Percentiles rank a stretch among this genome's conserved stretches.
These are phyloP conservation scores for Pseudochaenichthys georgianus DNA, from an alignment of 2,797 vertebrate genomes.

Conservation along the genomic window DNA sequence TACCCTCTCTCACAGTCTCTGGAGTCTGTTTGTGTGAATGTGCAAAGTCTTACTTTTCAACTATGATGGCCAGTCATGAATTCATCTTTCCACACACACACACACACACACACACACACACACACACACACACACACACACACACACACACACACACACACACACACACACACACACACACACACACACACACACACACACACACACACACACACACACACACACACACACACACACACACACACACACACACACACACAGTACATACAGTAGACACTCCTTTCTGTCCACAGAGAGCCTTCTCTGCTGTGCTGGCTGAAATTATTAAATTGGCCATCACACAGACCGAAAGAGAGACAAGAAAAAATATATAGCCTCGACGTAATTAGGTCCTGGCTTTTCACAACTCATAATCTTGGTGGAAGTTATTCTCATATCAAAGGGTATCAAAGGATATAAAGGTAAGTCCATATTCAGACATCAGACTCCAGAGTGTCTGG, in stretches of 20 bases:
- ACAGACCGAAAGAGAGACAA: slow-evolving; percentile 18
- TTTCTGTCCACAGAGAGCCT: slow-evolving; percentile 3
- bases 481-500: slow-evolving; percentile 49
- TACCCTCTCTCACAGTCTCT: slow-evolving; percentile 10
- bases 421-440: slow-evolving; percentile 50
- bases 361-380: not conserved
- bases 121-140: not conserved
- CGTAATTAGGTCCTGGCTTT: slow-evolving; percentile 61
- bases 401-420: slow-evolving; percentile 47
- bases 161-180: slow-evolving; percentile 7
- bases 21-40: not conserved
- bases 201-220: no score
- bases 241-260: no score
- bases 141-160: slow-evolving; percentile 4
- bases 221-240: no score
- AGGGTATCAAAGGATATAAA: slow-evolving; percentile 64
- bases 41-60: slow-evolving; percentile 18
- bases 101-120: slow-evolving; percentile 1
- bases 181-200: no score
- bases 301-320: slow-evolving; percentile 15
- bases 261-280: no score
- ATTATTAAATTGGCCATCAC: slow-evolving; percentile 30
- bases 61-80: slow-evolving; percentile 3
- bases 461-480: slow-evolving; percentile 52
- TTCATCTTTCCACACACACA: slow-evolving; percentile 14